Evolutionary conservation across 2,888 invertebrate species (phyloP), one percentile per base, ranked within the genome.

Genomic region (Torymus aiolomorphi): DNA sequence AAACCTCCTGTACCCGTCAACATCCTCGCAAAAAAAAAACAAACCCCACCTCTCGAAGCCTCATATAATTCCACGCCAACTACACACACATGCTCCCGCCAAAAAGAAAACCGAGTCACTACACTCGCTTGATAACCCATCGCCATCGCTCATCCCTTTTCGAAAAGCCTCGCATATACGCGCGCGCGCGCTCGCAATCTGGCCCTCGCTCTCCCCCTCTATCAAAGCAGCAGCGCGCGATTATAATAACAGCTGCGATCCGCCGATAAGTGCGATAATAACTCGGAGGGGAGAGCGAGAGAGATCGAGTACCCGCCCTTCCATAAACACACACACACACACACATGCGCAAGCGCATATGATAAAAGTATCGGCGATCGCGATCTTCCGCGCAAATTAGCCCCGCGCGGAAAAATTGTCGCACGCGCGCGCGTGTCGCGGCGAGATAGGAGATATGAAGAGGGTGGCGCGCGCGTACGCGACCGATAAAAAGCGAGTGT

Each of bases 221-320:
- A 75, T 75, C 74, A 75, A 75, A 75, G 74, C 74, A 74, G 5
- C 73, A 61, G 20, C 62, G 62, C 62, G 12, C 74, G 76, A 80
- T 80, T 76, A 66, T 63, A 77, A 80, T 70, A 80, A 80, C 80
- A 80, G 74, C 80, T 77, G 80, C 74, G 76, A 80, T 80, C 61
- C 77, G 70, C 73, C 77, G 80, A 80, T 80, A 80, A 80, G 74
- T 80, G 77, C 67, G 74, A 80, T 80, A 80, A 76, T 76, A 79
- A 65, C 59, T 14, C 42, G 49, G 10, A 20, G 18, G 61, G 51
- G 59, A 5, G 31, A 54, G 24, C 16, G 57, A 18, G 52, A 42
- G 67, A 52, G 52, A 24, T 67, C n/a, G 24, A 67, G 51, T 42
- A 10, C 42, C 42, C 42, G 8, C 8, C 42, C 5, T 10, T 49